Evolutionary conservation across 2,888 invertebrate species (phyloP).

Genomic region (Charanyca ferruginea): DNA sequence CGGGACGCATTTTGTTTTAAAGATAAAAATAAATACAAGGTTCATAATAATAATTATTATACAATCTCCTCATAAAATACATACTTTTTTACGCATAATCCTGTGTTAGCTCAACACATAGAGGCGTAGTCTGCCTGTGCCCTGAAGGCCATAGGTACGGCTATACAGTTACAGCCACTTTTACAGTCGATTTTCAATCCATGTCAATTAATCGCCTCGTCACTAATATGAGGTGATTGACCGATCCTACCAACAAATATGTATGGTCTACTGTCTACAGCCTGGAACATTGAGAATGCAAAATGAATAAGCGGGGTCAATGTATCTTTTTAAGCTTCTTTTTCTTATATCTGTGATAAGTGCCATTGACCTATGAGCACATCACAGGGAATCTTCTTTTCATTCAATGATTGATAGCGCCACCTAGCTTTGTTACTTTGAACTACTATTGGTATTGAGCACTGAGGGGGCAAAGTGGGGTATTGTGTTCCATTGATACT

Average conservation of each 20-base stretch:
- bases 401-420: not conserved
- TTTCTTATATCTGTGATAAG: not conserved
- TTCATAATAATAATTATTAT: too few species aligned
- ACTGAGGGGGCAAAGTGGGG: too few species aligned
- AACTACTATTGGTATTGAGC: not conserved
- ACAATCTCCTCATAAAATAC: too few species aligned
- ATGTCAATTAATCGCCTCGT: too few species aligned
- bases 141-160: too few species aligned
- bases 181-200: not conserved
- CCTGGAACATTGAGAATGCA: not conserved
- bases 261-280: not conserved
- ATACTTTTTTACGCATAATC: too few species aligned
- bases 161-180: too few species aligned
- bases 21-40: too few species aligned
- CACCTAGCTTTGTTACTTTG: constrained; percentile 1
- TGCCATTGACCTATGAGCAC: constrained; percentile 7
- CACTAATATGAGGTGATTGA: not conserved
- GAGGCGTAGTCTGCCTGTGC: too few species aligned
- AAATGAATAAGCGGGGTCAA: not conserved
- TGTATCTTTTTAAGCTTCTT: not conserved
- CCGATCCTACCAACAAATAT: not conserved
- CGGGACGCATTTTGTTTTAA: too few species aligned
- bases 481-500: not conserved
- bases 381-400: not conserved
- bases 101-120: too few species aligned